Evolutionary conservation across 2,888 invertebrate genomes (phyloP).

Genomic region (Thyatira batis): DNA sequence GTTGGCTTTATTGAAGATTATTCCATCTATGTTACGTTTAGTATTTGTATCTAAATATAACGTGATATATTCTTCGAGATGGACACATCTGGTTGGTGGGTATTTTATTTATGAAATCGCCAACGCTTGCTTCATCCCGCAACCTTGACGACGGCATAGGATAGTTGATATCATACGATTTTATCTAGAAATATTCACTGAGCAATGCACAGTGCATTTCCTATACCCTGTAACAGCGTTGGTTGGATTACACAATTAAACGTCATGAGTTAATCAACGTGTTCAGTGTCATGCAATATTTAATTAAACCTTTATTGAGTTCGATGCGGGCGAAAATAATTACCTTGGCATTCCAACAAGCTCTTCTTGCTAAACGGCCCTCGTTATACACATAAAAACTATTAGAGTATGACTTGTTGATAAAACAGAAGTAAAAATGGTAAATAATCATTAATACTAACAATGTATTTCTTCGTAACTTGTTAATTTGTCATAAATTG

Average conservation of each 20-base stretch:
- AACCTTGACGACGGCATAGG: slow-evolving; percentile 43
- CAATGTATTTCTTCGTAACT: no score
- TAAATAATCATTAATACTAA: neutral
- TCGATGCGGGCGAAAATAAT: slow-evolving; percentile 59
- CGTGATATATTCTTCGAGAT: slow-evolving; percentile 34
- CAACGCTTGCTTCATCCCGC: slow-evolving; percentile 39
- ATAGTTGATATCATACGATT: slow-evolving; percentile 24
- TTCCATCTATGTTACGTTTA: slow-evolving; percentile 45
- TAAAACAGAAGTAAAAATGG: neutral
- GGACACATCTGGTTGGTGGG: slow-evolving; percentile 46
- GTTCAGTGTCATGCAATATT: slow-evolving; percentile 52
- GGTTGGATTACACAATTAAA: slow-evolving; percentile 24
- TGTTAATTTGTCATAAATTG: no score
- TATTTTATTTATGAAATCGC: slow-evolving; percentile 56
- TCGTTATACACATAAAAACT: slow-evolving; percentile 17
- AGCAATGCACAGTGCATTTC: neutral
- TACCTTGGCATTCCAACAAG: slow-evolving; percentile 47
- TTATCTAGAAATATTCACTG: slow-evolving; percentile 7
- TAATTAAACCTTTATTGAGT: slow-evolving; percentile 60
- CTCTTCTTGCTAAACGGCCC: slow-evolving; percentile 38
- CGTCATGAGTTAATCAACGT: slow-evolving; percentile 38
- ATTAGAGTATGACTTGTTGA: neutral
- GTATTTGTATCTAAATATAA: slow-evolving; percentile 48
- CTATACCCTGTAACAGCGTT: neutral
- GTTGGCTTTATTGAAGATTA: slow-evolving; percentile 45